Base-by-base conservation (phyloP, 2,888 invertebrate species). In the Aethes cnicana region DNA sequence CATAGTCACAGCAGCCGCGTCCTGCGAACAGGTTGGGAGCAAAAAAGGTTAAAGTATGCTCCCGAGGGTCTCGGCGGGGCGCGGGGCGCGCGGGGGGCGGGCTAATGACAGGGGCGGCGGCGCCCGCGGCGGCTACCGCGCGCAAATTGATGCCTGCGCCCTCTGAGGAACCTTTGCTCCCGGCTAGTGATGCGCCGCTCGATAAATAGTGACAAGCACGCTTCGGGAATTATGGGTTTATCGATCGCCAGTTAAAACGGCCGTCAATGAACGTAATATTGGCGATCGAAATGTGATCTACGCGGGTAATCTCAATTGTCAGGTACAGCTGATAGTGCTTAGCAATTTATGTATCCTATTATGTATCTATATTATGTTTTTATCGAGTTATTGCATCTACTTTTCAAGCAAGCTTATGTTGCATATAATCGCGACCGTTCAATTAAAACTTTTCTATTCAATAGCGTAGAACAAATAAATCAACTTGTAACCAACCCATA, bases 11-110 rank as follows among this genome's bases (percentile, higher is more conserved):
- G 84, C 83, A 81, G 84, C 83, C 79, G 74, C 65, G 63, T 70
- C 74, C 73, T 66, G 74, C 74, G 84, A 88, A 89, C 88, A 87
- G 88, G 88, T 89, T 88, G 85, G 83, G 78, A 81, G 85, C 87
- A 86, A 89, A 89, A 89, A 89, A 89, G 87, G 87, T 87, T 88
- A 88, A 85, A 84, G 84, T 86, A 84, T 85, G 83, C 75, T 56
- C 56, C 30, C 6, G 54, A 28, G 32, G 41, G 44, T 66, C 64
- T 61, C 59, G 62, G 63, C 54, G 61, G 60, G 56, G 59, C 37
- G 52, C 16, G 47, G 47, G 65, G 67, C 55, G 41, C 33, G 60
- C 59, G 64, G 66, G 58, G 65, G 58, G 56, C 65, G 68, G 80
- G 74, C 75, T 87, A 86, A 87, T 87, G 87, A 87, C 85, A 84